A percentile compares a stretch with the other conserved stretches of the same genome.
Conservation (phyloP, 2,888 invertebrate species). For the Pegoplata infirma region DNA sequence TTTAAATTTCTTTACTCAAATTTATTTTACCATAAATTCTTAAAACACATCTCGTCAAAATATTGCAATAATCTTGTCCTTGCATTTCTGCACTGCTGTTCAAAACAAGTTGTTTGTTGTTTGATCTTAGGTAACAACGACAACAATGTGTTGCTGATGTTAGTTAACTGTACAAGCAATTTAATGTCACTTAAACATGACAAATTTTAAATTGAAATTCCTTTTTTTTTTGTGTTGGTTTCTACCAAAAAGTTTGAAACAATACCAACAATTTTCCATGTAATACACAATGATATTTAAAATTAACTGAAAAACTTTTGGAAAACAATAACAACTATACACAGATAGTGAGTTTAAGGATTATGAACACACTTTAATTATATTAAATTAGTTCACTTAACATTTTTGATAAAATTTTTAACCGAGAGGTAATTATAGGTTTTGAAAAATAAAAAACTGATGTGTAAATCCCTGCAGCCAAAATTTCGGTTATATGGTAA, state of each 20-base stretch:
- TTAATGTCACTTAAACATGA: conserved; percentile 62
- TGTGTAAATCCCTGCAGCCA: no score
- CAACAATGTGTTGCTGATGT: conserved; percentile 40
- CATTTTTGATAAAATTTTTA: no score
- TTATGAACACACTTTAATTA: no score
- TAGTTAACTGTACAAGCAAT: conserved; percentile 56
- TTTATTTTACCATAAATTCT: no score
- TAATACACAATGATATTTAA: conserved; percentile 9
- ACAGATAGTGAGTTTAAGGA: not conserved
- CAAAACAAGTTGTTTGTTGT: conserved; percentile 22
- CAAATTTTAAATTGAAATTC: conserved; percentile 60
- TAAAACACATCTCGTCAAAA: no score
- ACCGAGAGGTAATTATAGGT: no score
- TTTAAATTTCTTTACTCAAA: no score
- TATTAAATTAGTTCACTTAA: no score
- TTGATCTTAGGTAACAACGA: conserved; percentile 30
- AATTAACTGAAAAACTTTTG: conserved; percentile 5
- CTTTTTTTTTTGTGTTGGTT: conserved; percentile 26
- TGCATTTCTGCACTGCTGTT: conserved; percentile 6
- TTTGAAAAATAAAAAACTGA: no score
- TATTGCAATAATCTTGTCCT: no score
- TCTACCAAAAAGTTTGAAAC: conserved; percentile 19
- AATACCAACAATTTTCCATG: not conserved
- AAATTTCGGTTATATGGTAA: no score
- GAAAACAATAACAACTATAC: not conserved